Evolutionary conservation across 2,113 vertebrate genomes (phyloP), one percentile per base, ranked within the genome.

Genomic region (Saguinus imperator): DNA sequence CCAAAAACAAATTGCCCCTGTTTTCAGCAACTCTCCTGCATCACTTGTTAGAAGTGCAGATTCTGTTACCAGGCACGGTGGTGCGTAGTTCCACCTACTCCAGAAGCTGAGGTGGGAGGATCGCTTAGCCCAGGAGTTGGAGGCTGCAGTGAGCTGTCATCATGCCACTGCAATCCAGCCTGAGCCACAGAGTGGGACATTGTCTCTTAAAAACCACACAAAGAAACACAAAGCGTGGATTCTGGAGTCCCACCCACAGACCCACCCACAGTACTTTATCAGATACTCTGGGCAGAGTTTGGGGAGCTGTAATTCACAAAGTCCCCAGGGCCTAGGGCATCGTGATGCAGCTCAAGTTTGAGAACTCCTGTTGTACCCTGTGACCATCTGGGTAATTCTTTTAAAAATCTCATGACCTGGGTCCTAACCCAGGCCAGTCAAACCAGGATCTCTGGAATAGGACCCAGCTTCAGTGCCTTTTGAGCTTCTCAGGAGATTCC

Each of bases 41-140:
- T 4, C 10, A 8, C 3, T 43, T 32, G 8, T 8, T 8, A 48
- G 57, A 40, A 50, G 29, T 1, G 8, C 3, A 3, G 32, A 6
- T 13, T 35, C 66, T 68, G 6, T 68, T n/a, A n/a, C 66, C 66
- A n/a, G 32, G 66, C 16, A n/a, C 7, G 32, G 66, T n/a, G 66
- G 66, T 18, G 3, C 3, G 1, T n/a, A 18, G 66, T 17, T 68
- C 16, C 66, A 35, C 6, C 16, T 35, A n/a, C 66, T n/a, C 32
- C 29, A 35, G 66, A n/a, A 35, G 66, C 66, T n/a, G 66, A n/a
- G 16, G 32, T 68, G 66, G 16, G 66, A 68, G 66, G 29, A 68
- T 68, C 66, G 16, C 66, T 68, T 64, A 14, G 27, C 61, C 32
- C 66, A 68, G 66, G 32, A n/a, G 16, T n/a, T 18, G 14, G 66